Conservation (phyloP, 2,888 invertebrate genomes). For the Mamestra brassicae region DNA sequence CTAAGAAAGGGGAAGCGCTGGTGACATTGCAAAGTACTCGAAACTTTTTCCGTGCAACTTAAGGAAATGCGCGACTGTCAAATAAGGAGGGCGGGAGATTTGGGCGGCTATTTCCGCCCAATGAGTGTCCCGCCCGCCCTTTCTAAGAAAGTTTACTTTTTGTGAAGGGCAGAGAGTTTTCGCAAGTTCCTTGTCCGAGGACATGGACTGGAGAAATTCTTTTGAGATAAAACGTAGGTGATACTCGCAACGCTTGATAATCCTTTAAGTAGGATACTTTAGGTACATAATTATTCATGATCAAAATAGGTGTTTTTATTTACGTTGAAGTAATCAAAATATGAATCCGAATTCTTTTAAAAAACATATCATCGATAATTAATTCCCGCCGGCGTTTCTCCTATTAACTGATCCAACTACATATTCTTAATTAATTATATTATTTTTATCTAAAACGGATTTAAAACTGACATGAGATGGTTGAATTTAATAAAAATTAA, state of each 20-base stretch:
- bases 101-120: constrained; percentile 84
- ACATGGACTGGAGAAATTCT: constrained; percentile 18
- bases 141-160: constrained; percentile 83
- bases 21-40: constrained; percentile 83
- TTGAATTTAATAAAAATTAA: not conserved
- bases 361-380: not conserved
- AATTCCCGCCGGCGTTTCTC: constrained; percentile 11
- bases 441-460: not conserved
- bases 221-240: not conserved
- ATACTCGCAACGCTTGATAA: not conserved
- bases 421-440: not conserved
- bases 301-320: not conserved
- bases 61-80: constrained; percentile 86
- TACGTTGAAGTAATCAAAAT: not conserved
- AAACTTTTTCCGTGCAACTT: constrained; percentile 85
- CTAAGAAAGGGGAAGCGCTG: constrained; percentile 76
- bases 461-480: not conserved
- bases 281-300: too few relatives aligned
- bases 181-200: constrained; percentile 39
- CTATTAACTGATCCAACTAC: not conserved
- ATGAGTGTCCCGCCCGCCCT: constrained; percentile 78
- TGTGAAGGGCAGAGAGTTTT: constrained; percentile 65
- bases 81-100: constrained; percentile 85
- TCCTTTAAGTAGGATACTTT: too few relatives aligned
- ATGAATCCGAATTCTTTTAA: not conserved